Conservation (phyloP, 1,140 invertebrate genomes). For the Ditylenchus dipsaci region DNA sequence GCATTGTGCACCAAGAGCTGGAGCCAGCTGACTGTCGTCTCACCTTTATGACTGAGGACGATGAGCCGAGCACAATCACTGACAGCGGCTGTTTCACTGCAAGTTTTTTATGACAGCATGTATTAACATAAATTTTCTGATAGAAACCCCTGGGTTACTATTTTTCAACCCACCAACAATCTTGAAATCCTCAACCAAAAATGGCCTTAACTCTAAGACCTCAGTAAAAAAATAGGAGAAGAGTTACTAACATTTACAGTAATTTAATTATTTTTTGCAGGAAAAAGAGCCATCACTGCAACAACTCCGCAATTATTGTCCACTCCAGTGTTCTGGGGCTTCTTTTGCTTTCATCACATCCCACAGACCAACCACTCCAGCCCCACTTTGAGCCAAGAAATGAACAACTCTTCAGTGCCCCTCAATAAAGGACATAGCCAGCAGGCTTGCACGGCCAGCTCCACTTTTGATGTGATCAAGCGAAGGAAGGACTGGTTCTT, state of each 20-base stretch:
- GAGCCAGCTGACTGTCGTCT: conserved; percentile 32
- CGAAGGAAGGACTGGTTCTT: conserved; percentile 32
- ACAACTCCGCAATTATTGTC: conserved; percentile 36
- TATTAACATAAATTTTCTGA: too few relatives aligned
- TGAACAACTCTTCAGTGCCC: not conserved
- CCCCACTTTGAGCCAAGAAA: not conserved
- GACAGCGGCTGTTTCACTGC: conserved; percentile 41
- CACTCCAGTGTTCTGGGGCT: conserved; percentile 23
- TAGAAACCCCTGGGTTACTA: too few relatives aligned
- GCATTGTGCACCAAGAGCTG: conserved; percentile 30
- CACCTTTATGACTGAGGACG: conserved; percentile 24
- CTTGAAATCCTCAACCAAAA: too few relatives aligned
- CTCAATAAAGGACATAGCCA: not conserved
- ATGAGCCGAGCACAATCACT: conserved; percentile 32
- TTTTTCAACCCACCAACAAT: too few relatives aligned
- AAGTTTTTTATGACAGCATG: not conserved
- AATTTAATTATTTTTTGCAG: not conserved
- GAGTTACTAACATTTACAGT: not conserved
- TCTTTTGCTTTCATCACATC: conserved; percentile 13
- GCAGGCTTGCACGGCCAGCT: not conserved
- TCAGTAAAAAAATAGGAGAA: too few relatives aligned
- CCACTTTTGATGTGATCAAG: conserved; percentile 24
- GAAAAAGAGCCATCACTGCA: not conserved
- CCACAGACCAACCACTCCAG: conserved; percentile 20
- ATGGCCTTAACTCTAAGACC: too few relatives aligned